Percentiles rank a stretch among this genome's conserved stretches.
These are phyloP conservation scores for Metopolophium dirhodum DNA, from an alignment of 1,140 invertebrate species.

Conservation along the genomic window DNA sequence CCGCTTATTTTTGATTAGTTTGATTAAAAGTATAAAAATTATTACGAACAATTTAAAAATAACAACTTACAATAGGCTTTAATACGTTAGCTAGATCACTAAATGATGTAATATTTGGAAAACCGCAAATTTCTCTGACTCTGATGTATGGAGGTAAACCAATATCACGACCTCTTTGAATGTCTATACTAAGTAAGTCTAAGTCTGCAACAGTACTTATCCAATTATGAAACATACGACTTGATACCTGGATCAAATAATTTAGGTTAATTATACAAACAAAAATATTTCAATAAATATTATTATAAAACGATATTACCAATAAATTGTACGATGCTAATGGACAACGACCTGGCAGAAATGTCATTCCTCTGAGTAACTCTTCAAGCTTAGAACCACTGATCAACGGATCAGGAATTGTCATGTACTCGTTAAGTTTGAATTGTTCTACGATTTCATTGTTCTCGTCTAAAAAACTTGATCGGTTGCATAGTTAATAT, in stretches of 20 bases:
- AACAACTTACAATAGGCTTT: constrained; percentile 1
- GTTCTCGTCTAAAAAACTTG: neutral
- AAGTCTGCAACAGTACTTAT: constrained; percentile 68
- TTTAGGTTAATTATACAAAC: neutral
- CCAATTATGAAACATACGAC: constrained; percentile 65
- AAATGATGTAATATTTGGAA: constrained; percentile 71
- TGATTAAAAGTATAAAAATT: neutral
- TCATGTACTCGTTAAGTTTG: neutral
- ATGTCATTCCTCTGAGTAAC: neutral
- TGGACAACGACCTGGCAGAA: neutral
- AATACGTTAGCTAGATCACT: constrained; percentile 55
- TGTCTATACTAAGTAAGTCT: constrained; percentile 85
- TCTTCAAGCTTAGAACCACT: neutral
- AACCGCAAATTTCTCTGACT: constrained; percentile 77
- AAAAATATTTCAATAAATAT: neutral
- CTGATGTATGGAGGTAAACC: constrained; percentile 84
- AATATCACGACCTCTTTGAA: constrained; percentile 88
- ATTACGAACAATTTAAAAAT: no score
- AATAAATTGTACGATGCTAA: neutral
- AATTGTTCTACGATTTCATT: neutral
- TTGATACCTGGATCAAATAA: neutral
- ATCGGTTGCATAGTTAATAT: neutral
- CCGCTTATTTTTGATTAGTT: no score
- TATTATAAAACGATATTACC: neutral
- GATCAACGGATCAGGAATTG: neutral